phyloP scores from a whole-genome alignment of 2,888 invertebrate genomes.

The Idaea aversata region DNA sequence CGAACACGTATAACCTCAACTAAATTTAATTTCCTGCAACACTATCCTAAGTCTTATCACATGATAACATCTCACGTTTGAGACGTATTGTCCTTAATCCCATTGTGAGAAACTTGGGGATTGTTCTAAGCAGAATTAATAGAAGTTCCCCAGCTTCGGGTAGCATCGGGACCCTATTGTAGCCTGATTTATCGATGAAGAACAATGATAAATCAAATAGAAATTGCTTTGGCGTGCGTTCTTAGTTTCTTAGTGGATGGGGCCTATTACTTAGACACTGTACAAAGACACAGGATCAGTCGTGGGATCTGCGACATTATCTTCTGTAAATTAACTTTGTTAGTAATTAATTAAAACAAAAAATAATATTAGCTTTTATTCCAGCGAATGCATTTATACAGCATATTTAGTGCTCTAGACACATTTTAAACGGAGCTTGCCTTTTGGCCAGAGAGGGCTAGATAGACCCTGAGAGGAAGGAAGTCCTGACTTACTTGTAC shows the following conservation, averaged over 20 bases:
- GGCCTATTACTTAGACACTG: neutral
- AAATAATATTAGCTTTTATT: no score
- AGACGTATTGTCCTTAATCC: conserved; percentile 71
- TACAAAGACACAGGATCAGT: neutral
- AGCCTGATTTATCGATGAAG: conserved; percentile 75
- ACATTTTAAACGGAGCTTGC: no score
- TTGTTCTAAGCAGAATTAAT: conserved; percentile 77
- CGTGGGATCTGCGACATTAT: no score
- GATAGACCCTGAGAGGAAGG: no score
- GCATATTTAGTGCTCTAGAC: no score
- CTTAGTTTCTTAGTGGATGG: conserved; percentile 28
- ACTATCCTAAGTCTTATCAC: conserved; percentile 41
- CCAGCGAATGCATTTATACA: no score
- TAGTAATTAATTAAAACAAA: no score
- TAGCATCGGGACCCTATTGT: conserved; percentile 65
- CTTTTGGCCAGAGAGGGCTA: no score
- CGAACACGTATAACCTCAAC: neutral
- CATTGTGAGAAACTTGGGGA: conserved; percentile 67
- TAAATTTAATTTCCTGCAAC: conserved; percentile 29
- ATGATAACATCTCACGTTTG: conserved; percentile 67
- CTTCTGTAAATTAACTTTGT: no score
- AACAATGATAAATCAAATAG: conserved; percentile 79
- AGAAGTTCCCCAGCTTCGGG: conserved; percentile 63
- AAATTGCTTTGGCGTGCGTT: conserved; percentile 64
- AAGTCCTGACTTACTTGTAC: no score